These are phyloP conservation scores for Crocidura indochinensis DNA, from an alignment of 2,797 vertebrate species.

Conservation along the genomic window DNA sequence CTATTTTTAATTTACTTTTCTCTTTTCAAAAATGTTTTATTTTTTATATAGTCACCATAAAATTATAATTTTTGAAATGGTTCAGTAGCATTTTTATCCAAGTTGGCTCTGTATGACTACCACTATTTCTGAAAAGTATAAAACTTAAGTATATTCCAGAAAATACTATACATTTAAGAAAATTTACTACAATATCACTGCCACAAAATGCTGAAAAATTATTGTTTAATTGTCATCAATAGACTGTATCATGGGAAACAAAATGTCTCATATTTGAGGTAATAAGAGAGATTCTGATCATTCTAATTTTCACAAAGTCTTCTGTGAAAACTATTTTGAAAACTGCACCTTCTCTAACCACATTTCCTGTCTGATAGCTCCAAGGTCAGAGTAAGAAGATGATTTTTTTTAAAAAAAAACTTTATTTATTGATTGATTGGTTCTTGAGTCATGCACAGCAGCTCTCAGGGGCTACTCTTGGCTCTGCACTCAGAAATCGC, in stretches of 20 bases:
- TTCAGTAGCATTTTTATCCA: background rate
- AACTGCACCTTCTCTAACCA: background rate
- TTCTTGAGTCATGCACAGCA: too few species aligned
- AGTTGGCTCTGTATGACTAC: background rate
- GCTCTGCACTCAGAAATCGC: too few species aligned
- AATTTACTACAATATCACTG: background rate
- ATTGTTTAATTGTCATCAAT: too few species aligned
- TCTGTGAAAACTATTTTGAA: background rate
- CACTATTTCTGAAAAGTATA: background rate
- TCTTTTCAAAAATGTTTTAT: too few species aligned
- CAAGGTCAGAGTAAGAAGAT: background rate
- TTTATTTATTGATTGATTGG: too few species aligned
- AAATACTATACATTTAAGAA: background rate
- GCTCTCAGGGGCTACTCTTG: too few species aligned
- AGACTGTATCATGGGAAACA: background rate
- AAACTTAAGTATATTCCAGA: background rate
- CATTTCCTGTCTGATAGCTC: background rate
- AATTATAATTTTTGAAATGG: too few species aligned
- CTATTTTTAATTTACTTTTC: too few species aligned
- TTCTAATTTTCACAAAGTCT: background rate
- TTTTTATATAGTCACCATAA: too few species aligned
- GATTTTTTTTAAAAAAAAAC: too few species aligned
- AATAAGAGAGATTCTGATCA: background rate
- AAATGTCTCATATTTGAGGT: background rate
- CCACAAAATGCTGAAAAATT: too few species aligned